Percentiles rank a stretch among this genome's conserved stretches.
phyloP scores from a whole-genome alignment of 2,797 vertebrate species.

The Lindbergichthys nudifrons region DNA sequence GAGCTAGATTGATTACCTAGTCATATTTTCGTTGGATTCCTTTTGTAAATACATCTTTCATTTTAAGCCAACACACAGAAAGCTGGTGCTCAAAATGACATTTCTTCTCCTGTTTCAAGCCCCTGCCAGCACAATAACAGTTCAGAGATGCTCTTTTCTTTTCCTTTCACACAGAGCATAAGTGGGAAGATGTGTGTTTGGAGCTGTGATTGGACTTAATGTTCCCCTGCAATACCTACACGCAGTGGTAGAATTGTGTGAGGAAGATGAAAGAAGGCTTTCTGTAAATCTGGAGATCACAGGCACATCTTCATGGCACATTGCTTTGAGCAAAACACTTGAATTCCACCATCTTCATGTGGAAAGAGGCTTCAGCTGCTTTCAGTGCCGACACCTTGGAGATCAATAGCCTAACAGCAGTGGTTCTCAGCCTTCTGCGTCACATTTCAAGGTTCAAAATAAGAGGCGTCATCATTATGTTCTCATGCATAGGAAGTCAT shows the following conservation, averaged over 20 bases:
- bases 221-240: conserved; percentile 24
- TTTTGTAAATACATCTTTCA: neutral
- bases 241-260: conserved; percentile 24
- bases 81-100: neutral
- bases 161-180: neutral
- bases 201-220: conserved; percentile 28
- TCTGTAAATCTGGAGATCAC: conserved; percentile 25
- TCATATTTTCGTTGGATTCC: neutral
- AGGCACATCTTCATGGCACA: neutral
- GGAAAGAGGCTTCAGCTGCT: conserved; percentile 4
- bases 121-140: neutral
- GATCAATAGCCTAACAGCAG: neutral
- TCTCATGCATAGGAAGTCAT: neutral
- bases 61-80: conserved; percentile 1
- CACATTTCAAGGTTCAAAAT: neutral
- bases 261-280: conserved; percentile 30
- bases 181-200: conserved; percentile 24
- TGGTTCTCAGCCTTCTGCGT: neutral
- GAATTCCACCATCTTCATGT: conserved; percentile 9
- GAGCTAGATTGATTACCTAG: neutral
- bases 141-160: conserved; percentile 1
- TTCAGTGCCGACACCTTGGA: neutral
- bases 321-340: conserved; percentile 25
- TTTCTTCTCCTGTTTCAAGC: conserved; percentile 1
- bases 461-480: neutral